phyloP scores from a whole-genome alignment of 2,888 invertebrate genomes.

The Opisthograptis luteolata region DNA sequence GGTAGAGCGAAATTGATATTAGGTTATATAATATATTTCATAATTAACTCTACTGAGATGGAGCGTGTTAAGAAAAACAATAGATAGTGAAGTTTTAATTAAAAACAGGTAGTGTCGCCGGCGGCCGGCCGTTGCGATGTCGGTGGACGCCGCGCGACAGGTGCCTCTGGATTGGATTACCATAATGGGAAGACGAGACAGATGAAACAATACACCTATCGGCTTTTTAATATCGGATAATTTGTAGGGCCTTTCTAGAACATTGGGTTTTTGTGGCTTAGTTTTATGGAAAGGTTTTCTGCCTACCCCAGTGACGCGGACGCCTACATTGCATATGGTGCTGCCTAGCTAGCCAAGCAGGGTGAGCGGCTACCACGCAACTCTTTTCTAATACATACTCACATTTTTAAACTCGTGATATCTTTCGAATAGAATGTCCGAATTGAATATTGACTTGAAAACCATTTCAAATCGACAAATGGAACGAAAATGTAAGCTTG shows the following conservation, averaged over 20 bases:
- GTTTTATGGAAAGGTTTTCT: neutral
- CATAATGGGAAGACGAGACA: slow-evolving; percentile 32
- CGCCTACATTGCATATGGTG: too few relatives aligned
- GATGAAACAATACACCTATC: slow-evolving; percentile 32
- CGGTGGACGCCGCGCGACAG: slow-evolving; percentile 27
- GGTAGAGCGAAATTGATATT: too few relatives aligned
- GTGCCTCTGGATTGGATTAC: slow-evolving; percentile 34
- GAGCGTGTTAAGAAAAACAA: slow-evolving; percentile 15
- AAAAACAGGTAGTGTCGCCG: slow-evolving; percentile 20
- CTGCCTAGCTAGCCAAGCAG: too few relatives aligned
- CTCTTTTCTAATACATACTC: too few relatives aligned
- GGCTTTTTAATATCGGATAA: slow-evolving; percentile 24
- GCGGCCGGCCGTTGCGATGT: neutral
- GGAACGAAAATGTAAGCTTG: too few relatives aligned
- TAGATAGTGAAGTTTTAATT: slow-evolving; percentile 27
- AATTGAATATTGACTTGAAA: too few relatives aligned
- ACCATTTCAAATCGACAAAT: too few relatives aligned
- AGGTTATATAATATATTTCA: too few relatives aligned
- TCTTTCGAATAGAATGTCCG: too few relatives aligned
- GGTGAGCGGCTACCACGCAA: too few relatives aligned
- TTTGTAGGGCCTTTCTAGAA: slow-evolving; percentile 7
- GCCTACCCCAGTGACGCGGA: too few relatives aligned
- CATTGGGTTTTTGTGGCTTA: neutral
- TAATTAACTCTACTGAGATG: neutral
- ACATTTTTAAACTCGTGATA: too few relatives aligned